Evolutionary conservation across 2,113 vertebrate genomes (phyloP).

Genomic region (Eonycteris spelaea): DNA sequence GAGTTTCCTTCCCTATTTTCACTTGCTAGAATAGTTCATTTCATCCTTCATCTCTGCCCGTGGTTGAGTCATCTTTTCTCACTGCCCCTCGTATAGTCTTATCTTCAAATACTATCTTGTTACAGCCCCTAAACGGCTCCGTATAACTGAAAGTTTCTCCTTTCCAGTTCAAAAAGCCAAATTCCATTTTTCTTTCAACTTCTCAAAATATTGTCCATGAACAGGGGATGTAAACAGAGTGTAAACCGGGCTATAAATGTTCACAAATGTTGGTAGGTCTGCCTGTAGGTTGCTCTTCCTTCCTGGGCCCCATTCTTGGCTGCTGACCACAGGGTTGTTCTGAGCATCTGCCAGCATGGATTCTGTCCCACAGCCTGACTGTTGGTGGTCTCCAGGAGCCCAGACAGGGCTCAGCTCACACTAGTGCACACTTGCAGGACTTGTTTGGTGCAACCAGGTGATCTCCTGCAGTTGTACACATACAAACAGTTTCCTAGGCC

Average conservation of each 20-base stretch:
- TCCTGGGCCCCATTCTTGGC: neutral
- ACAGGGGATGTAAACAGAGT: slow-evolving; percentile 25
- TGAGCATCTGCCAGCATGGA: neutral
- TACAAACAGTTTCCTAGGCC: neutral
- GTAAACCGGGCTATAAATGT: neutral
- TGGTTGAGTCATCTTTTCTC: slow-evolving; percentile 10
- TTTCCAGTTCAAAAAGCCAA: slow-evolving; percentile 13
- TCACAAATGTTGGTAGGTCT: neutral
- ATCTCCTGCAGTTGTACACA: neutral
- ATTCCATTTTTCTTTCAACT: slow-evolving; percentile 55
- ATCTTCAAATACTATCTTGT: slow-evolving; percentile 26
- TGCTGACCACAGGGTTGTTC: neutral
- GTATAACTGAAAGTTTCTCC: neutral
- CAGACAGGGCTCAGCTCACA: slow-evolving; percentile 32
- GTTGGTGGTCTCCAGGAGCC: slow-evolving; percentile 56
- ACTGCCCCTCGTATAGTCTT: neutral
- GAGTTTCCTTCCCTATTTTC: slow-evolving; percentile 4
- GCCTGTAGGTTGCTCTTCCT: neutral
- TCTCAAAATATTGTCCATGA: slow-evolving; percentile 16
- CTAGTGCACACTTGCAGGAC: neutral
- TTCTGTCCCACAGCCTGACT: slow-evolving; percentile 29
- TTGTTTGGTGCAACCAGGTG: slow-evolving; percentile 31
- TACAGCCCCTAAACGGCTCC: neutral
- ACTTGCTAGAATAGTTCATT: neutral
- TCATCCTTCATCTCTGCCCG: slow-evolving; percentile 8